Evolutionary conservation across 2,888 invertebrate species (phyloP).

Genomic region (Lissocephala sabroskyi): DNA sequence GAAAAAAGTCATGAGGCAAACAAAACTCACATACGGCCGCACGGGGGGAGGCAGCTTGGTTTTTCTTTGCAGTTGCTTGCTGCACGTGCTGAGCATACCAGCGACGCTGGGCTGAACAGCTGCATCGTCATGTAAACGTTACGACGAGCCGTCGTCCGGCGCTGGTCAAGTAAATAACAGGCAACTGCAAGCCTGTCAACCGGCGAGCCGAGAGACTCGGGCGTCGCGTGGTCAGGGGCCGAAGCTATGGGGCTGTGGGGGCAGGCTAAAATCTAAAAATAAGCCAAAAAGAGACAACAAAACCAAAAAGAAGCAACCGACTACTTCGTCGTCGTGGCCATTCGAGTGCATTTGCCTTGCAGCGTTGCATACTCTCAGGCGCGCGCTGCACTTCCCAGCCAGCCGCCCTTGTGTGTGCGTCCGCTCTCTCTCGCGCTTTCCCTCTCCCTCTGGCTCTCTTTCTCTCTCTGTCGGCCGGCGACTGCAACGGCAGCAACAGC

Average conservation of each 20-base stretch:
- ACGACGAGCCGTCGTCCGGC: slow-evolving; percentile 23
- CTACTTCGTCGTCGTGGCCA: slow-evolving; percentile 30
- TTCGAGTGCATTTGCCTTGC: slow-evolving; percentile 53
- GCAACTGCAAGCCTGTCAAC: slow-evolving; percentile 19
- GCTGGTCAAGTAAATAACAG: slow-evolving; percentile 54
- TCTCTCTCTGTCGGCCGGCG: slow-evolving; percentile 7
- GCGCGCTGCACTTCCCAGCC: slow-evolving; percentile 28
- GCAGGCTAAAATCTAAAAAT: slow-evolving; percentile 57
- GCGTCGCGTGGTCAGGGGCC: neutral
- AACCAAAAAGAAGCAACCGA: slow-evolving; percentile 61
- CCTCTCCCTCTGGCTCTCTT: slow-evolving; percentile 10
- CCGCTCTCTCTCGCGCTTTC: slow-evolving; percentile 4
- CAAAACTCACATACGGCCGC: neutral
- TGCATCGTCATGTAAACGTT: slow-evolving; percentile 51
- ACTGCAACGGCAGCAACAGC: too few relatives aligned
- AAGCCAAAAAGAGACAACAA: slow-evolving; percentile 68
- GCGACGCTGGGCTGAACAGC: slow-evolving; percentile 33
- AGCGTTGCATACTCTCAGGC: slow-evolving; percentile 46
- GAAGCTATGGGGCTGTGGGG: slow-evolving; percentile 1
- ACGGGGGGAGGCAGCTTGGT: neutral
- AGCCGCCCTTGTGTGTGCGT: slow-evolving; percentile 10
- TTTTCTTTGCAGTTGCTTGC: slow-evolving; percentile 44
- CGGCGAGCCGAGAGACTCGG: slow-evolving; percentile 1
- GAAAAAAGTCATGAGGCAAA: too few relatives aligned
- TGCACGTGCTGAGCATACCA: slow-evolving; percentile 57